phyloP scores from a whole-genome alignment of 2,797 vertebrate species.

The Chrysocyon brachyurus region DNA sequence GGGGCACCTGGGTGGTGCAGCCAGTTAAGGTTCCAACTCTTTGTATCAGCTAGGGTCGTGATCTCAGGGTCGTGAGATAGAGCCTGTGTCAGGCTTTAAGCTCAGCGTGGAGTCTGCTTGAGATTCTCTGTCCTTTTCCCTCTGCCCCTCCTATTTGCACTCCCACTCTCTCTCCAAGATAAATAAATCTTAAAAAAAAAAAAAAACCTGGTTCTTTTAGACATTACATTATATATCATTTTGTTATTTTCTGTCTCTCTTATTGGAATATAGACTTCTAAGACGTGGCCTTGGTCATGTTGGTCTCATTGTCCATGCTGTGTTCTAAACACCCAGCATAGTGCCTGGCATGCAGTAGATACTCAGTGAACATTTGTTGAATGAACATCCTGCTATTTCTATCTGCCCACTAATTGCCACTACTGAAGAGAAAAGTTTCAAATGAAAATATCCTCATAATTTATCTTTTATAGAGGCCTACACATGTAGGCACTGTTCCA shows the following conservation, averaged over 20 bases:
- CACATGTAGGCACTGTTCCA: neutral
- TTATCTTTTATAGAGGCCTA: neutral
- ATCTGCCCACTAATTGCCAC: neutral
- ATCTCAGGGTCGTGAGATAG: neutral
- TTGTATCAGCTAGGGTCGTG: neutral
- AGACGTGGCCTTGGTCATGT: neutral
- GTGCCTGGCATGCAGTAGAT: neutral
- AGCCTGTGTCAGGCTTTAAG: rapidly evolving
- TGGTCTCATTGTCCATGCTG: neutral
- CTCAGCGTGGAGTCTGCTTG: neutral
- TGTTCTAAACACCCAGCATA: neutral
- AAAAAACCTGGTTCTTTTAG: neutral
- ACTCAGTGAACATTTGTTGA: neutral
- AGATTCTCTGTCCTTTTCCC: neutral
- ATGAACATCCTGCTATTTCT: neutral
- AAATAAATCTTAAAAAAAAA: neutral
- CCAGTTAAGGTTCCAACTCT: neutral
- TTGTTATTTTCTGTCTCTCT: neutral
- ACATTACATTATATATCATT: neutral
- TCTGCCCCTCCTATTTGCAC: neutral
- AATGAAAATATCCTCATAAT: neutral
- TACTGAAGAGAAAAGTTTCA: neutral
- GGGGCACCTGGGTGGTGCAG: neutral
- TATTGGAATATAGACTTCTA: neutral
- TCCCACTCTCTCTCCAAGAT: neutral